These are phyloP conservation scores for Caenorhabditis imperialis DNA, from an alignment of 2,888 invertebrate species.

Conservation along the genomic window DNA sequence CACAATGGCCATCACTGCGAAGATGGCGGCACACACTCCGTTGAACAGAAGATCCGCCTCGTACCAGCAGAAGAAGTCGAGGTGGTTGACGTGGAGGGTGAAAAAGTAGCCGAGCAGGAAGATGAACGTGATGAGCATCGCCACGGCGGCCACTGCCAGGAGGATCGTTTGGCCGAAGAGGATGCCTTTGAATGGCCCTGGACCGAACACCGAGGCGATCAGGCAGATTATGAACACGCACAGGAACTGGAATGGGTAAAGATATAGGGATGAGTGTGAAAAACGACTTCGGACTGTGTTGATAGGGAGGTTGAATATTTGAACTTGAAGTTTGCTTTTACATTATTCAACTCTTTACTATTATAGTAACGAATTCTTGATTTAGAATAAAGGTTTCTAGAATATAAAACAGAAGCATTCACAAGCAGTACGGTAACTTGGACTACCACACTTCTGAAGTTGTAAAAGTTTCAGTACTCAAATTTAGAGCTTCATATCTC, in stretches of 20 bases:
- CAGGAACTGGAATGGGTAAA: conserved; percentile 65
- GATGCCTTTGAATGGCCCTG: conserved; percentile 76
- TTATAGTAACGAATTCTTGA: no score
- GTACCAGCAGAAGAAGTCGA: conserved; percentile 76
- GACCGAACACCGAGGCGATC: conserved; percentile 75
- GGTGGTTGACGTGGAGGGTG: conserved; percentile 70
- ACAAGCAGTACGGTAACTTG: no score
- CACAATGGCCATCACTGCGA: conserved; percentile 69
- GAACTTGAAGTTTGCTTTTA: no score
- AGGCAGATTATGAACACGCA: conserved; percentile 71
- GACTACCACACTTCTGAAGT: no score
- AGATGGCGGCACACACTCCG: conserved; percentile 63
- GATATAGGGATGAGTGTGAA: no score
- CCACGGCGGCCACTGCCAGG: conserved; percentile 70
- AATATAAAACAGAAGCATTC: no score
- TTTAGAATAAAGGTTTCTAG: no score
- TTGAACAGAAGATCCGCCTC: conserved; percentile 73
- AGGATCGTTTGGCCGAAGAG: conserved; percentile 76
- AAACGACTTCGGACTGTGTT: no score
- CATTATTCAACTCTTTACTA: no score
- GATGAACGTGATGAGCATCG: conserved; percentile 74
- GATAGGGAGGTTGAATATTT: no score
- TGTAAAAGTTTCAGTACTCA: no score
- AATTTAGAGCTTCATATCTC: no score
- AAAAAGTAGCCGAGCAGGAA: conserved; percentile 76